These are phyloP conservation scores for Tetranychus piercei DNA, from an alignment of 2,888 invertebrate genomes.

Conservation along the genomic window DNA sequence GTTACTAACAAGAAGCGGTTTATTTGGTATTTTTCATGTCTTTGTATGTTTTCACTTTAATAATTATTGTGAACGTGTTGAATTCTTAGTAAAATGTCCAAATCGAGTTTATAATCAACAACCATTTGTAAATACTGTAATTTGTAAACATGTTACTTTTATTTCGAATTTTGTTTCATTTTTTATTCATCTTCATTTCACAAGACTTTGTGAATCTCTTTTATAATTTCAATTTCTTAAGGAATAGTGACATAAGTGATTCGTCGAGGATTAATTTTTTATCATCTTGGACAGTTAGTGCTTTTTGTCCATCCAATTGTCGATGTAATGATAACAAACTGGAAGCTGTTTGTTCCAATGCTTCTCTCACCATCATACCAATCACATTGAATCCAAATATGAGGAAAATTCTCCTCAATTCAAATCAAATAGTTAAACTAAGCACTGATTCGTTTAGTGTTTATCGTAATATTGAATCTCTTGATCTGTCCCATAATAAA, in stretches of 20 bases:
- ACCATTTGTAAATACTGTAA: too few species aligned
- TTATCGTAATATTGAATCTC: conserved; percentile 1
- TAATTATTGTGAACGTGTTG: too few species aligned
- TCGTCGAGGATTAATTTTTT: background rate
- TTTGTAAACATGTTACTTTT: background rate
- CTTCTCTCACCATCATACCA: background rate
- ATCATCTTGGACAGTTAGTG: background rate
- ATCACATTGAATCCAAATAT: conserved; percentile 6
- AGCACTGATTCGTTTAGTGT: background rate
- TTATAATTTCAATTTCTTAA: background rate
- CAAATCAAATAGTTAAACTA: conserved; percentile 1
- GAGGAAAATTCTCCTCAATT: background rate
- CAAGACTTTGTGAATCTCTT: background rate
- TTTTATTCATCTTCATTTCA: background rate
- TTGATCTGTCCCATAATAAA: background rate
- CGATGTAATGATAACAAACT: background rate
- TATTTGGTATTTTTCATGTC: too few species aligned
- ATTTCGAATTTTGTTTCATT: background rate
- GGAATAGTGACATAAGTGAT: background rate
- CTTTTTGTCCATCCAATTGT: conserved; percentile 5
- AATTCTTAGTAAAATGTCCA: too few species aligned
- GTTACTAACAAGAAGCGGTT: too few species aligned
- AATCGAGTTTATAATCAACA: too few species aligned
- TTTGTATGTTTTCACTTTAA: too few species aligned
- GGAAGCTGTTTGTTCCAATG: background rate